Percentiles rank a stretch among this genome's conserved stretches.
phyloP scores from a whole-genome alignment of 1,140 invertebrate species.

The Drosophila ogumai region DNA sequence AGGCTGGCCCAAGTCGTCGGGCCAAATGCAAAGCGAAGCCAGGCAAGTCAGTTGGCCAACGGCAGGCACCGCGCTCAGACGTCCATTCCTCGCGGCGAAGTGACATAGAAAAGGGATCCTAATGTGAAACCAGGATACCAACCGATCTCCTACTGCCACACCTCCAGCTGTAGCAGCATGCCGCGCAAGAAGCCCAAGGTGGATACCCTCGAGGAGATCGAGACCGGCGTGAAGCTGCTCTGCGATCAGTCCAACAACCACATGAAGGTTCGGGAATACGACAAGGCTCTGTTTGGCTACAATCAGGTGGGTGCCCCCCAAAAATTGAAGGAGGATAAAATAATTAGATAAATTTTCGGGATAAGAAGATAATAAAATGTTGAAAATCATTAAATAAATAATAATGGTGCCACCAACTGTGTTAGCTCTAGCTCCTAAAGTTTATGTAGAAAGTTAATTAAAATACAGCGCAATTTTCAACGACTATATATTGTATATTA shows the following conservation, averaged over 20 bases:
- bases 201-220: conserved; percentile 85
- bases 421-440: neutral
- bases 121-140: conserved; percentile 2
- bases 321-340: no score
- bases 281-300: conserved; percentile 88
- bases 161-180: conserved; percentile 51
- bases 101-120: neutral
- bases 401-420: neutral
- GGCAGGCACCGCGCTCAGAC: conserved; percentile 48
- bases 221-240: conserved; percentile 87
- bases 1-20: conserved; percentile 16
- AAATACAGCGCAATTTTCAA: no score
- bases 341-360: neutral
- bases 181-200: conserved; percentile 85
- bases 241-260: conserved; percentile 90
- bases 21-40: conserved; percentile 41
- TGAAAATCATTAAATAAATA: neutral
- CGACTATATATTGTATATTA: no score
- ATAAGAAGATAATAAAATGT: no score
- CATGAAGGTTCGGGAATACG: conserved; percentile 89
- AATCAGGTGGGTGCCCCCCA: conserved; percentile 86
- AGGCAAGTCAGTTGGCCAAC: conserved; percentile 60
- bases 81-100: conserved; percentile 5
- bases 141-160: neutral
- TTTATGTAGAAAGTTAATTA: no score